Base-by-base conservation (phyloP, 2,888 invertebrate species). In the Cryptus armator region DNA sequence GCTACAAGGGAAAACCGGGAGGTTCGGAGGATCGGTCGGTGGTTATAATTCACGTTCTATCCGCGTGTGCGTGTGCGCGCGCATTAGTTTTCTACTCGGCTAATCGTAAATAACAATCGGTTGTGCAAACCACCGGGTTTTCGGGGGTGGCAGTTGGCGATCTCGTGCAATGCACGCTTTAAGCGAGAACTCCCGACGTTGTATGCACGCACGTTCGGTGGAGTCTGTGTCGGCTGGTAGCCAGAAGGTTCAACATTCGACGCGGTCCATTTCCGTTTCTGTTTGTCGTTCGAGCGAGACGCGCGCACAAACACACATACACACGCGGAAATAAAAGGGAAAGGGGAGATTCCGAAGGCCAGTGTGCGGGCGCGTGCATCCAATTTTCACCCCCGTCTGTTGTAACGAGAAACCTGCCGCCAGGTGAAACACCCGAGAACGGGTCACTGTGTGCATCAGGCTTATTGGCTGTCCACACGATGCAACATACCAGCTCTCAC, bases 41-140 rank as follows among this genome's bases (percentile, higher is more conserved):
- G 14, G 53, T 16, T 32, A 62, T 62, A 62, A 62, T 62, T 62
- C 32, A 62, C 62, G 51, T 3, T 56, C 24, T 19, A 10, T 6
- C 16, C n/a, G 53, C 19, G 68, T 37, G 75, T 64, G 46, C 68
- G 85, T 72, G 72, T 68, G 79, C 72, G 64, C 70, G 64, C 78
- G 64, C 78, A 87, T 87, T 86, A 89, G 87, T 89, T 89, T 89
- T 90, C 90, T 89, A 88, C 89, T 85, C 85, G 83, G 88, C 88
- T 89, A 89, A 90, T 90, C 89, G 88, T 87, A 87, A 89, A 89
- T 88, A 89, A 88, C 86, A 88, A 89, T 89, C 79, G 86, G 64
- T 43, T 62, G 56, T 68, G 70, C 79, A 62, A 66, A 56, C 71
- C 19, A 14, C 43, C 51, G 79, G 32, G 51, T 66, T 72, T 59